Evolutionary conservation across 2,888 invertebrate genomes (phyloP), one percentile per base, ranked within the genome.

Genomic region (Drosophila meridiana): DNA sequence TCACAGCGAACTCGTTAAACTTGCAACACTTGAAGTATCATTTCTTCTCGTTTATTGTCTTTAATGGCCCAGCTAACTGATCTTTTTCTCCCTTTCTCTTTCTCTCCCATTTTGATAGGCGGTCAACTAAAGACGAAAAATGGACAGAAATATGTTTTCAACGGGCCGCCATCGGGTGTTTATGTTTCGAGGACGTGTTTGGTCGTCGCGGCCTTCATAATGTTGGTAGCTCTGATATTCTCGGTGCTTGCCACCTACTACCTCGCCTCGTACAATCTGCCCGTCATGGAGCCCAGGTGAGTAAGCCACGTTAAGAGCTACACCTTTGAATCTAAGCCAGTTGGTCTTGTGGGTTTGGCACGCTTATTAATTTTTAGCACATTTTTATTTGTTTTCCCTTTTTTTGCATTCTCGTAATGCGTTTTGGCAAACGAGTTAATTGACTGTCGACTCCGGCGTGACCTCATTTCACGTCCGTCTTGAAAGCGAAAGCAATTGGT

Each of bases 51-150:
- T 42, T 58, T 58, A 43, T 32, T 32, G n/a, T 32, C 43, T 34
- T 36, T 45, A 7, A 28, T 43, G 11, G 30, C 20, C 42, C 36
- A 42, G 26, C 47, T 36, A 63, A 71, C 53, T 66, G 60, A 66
- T 50, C 28, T 48, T 28, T 36, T 13, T 52, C 7, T 30, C 20
- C 20, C 9, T 26, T 8, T 47, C 9, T 34, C 9, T 30, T 11
- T 38, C 14, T 34, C 20, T 11, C 26, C 14, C 7, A 61, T 4
- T 30, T 56, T 87, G 88, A 3, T 82, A 93, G 93, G 93, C 80
- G 93, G 93, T 55, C 93, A 93, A 70, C 83, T 93, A 0, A 93
- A 93, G 86, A 92, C 93, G n/a, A 93, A 93, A 80, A 93, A 93
- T 83, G 93, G 93, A 30, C 93, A 93, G 80, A 93, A 93, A 84